Evolutionary conservation across 2,888 invertebrate species (phyloP).

Genomic region (Boloria selene): DNA sequence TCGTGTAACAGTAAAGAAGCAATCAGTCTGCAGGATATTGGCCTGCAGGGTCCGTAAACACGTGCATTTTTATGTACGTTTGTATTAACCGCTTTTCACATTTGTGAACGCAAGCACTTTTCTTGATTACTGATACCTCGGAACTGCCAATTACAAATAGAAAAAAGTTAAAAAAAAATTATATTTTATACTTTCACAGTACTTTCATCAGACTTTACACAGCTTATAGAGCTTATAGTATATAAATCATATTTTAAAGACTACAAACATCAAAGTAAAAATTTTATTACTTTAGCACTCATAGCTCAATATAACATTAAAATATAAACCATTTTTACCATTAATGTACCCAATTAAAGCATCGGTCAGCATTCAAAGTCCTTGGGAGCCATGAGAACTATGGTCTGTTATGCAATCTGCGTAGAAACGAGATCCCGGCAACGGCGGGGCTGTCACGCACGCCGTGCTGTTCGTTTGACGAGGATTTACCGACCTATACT

Average conservation of each 20-base stretch:
- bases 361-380: conserved; percentile 32
- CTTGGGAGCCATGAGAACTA: conserved; percentile 40
- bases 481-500: conserved; percentile 72
- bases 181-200: conserved; percentile 15
- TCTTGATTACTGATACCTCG: conserved; percentile 29
- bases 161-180: conserved; percentile 16
- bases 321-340: conserved; percentile 8
- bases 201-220: conserved; percentile 21
- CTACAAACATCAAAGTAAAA: conserved; percentile 1
- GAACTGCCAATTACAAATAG: conserved; percentile 26
- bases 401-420: conserved; percentile 52
- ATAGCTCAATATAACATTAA: conserved; percentile 8
- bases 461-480: conserved; percentile 63
- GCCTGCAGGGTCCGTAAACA: conserved; percentile 78
- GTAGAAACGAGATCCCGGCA: conserved; percentile 62
- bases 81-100: conserved; percentile 63
- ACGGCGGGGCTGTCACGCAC: conserved; percentile 67
- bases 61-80: conserved; percentile 75
- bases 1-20: conserved; percentile 83
- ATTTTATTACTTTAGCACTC: conserved; percentile 11
- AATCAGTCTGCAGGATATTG: conserved; percentile 80
- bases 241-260: conserved; percentile 17
- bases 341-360: conserved; percentile 18
- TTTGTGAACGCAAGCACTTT: conserved; percentile 30
- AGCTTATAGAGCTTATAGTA: background rate